A percentile compares a stretch with the other conserved stretches of the same genome.
These are phyloP conservation scores for Sogatella furcifera DNA, from an alignment of 1,140 invertebrate species.

Conservation along the genomic window DNA sequence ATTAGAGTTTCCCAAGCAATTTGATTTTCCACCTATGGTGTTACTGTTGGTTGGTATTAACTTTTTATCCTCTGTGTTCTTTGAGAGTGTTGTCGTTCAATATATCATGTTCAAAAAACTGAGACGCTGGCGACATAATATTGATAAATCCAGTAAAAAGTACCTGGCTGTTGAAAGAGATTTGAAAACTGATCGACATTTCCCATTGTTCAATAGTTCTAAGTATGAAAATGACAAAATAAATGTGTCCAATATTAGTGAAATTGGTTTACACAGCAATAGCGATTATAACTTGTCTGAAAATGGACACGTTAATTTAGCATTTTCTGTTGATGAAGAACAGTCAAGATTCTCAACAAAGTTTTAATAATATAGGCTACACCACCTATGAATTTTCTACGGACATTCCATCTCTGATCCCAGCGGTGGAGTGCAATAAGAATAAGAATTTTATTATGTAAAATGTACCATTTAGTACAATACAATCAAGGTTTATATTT, in stretches of 20 bases:
- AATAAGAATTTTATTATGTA: too few species aligned
- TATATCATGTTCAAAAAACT: slow-evolving; percentile 45
- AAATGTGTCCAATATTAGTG: too few species aligned
- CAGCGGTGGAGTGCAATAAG: too few species aligned
- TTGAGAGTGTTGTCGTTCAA: slow-evolving; percentile 46
- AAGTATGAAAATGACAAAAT: too few species aligned
- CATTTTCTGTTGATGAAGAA: slow-evolving; percentile 1
- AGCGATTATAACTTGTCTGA: too few species aligned
- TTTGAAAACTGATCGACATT: slow-evolving; percentile 26
- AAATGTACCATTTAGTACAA: too few species aligned
- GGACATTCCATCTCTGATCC: too few species aligned
- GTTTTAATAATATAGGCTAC: neutral
- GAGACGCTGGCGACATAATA: slow-evolving; percentile 38
- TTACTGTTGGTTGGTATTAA: slow-evolving; percentile 44
- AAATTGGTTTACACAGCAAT: too few species aligned
- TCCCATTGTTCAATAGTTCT: too few species aligned
- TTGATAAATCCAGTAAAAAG: slow-evolving; percentile 46
- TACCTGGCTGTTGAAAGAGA: slow-evolving; percentile 46
- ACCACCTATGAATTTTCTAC: too few species aligned
- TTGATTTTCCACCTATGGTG: slow-evolving; percentile 49
- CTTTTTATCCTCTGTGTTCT: slow-evolving; percentile 40
- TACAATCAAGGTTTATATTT: too few species aligned
- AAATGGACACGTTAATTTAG: slow-evolving; percentile 3
- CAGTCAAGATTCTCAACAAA: neutral
- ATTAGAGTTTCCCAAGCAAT: slow-evolving; percentile 50